Base-by-base conservation (phyloP, 2,888 invertebrate genomes). In the Sialis lutaria region DNA sequence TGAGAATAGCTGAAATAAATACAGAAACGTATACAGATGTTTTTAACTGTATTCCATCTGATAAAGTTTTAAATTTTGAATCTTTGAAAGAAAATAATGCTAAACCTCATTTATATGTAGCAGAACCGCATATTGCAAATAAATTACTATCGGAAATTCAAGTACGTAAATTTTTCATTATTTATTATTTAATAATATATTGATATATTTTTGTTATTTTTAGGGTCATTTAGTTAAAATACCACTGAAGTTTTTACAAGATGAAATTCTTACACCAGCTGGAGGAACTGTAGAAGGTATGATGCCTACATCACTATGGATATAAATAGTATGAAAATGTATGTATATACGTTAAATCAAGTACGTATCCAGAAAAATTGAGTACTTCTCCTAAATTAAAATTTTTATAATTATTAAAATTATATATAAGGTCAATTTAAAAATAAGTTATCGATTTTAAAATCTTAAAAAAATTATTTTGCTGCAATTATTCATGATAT, bases 261-360 rank as follows among this genome's bases (percentile, higher is more conserved):
- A 85, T 54, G 93, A 95, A 67, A 76, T 76, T 40, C 69, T 95
- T 40, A 86, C 85, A 12, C 95, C 95, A 6, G 77, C 81, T 46
- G 76, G 80, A 39, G 77, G 78, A 10, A 82, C 88, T 13, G 88
- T 88, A 63, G 95, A 96, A 64, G 89, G 89, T 43, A 80, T 96
- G 58, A 80, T 95, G 76, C 96, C 96, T 4, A 87, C 86, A 33
- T 74, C 86, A 2, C 69, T 96, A 13, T 97, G 96, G 93, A 93
- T 92, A 12, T 91, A 68, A 62, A 33, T 37, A 45, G 13, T 33
- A 30, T 35, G n/a, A 37, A 35, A 45, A 34, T 6, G 4, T 22
- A 34, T 6, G 4, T 22, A 22, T 22, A 22, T 22, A 22, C 22
- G 22, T 22, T 22, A 22, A 22, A 22, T 22, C 22, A 22, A 22